A percentile compares a stretch with the other conserved stretches of the same genome.
Evolutionary conservation across 2,888 invertebrate genomes (phyloP).

Genomic region (Caenorhabditis wallacei): DNA sequence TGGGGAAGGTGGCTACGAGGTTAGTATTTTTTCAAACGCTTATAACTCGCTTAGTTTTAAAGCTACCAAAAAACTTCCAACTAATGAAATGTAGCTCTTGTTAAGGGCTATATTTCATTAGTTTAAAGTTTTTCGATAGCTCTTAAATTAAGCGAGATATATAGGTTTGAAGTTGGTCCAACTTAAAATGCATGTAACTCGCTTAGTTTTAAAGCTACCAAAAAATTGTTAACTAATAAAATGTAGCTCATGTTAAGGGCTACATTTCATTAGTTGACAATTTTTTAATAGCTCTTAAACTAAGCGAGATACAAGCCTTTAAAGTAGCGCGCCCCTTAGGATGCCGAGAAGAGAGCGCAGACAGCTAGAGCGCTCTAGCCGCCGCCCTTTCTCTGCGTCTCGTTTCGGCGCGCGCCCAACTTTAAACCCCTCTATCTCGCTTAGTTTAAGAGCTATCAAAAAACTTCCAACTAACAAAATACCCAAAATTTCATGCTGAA

Average conservation of each 20-base stretch:
- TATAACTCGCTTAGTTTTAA: too few species aligned
- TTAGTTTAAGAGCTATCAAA: neutral
- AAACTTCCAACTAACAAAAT: too few species aligned
- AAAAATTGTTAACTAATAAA: neutral
- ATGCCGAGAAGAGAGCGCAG: too few species aligned
- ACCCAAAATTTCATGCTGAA: too few species aligned
- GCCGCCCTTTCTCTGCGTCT: constrained; percentile 1
- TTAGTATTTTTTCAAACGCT: constrained; percentile 31
- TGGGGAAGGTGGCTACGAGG: constrained; percentile 71
- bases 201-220: neutral
- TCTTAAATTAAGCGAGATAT: too few species aligned
- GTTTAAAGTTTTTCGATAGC: too few species aligned
- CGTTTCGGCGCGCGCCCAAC: too few species aligned
- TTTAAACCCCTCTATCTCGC: neutral
- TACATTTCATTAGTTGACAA: neutral
- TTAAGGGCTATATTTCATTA: neutral
- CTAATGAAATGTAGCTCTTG: neutral
- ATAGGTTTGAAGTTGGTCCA: constrained; percentile 61
- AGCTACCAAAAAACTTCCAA: neutral
- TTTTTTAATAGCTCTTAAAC: too few species aligned
- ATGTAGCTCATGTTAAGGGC: neutral
- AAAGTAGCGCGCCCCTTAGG: too few species aligned
- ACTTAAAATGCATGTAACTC: too few species aligned
- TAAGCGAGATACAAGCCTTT: too few species aligned
- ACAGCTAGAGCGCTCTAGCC: too few species aligned